phyloP scores from a whole-genome alignment of 2,113 vertebrate species.

The Pavo muticus region DNA sequence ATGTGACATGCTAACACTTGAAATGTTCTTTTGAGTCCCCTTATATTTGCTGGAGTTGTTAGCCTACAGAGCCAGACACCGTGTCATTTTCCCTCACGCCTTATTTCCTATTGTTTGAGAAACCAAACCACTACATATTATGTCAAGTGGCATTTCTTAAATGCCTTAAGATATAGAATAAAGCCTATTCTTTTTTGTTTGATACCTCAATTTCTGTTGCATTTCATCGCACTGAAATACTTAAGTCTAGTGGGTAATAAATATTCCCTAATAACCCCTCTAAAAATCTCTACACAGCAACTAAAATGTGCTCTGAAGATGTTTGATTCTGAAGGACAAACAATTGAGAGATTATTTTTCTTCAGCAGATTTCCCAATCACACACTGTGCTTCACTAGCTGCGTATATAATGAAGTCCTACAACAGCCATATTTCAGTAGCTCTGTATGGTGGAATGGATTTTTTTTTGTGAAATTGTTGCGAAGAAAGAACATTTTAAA shows the following conservation, averaged over 20 bases:
- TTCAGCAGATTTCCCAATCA: not conserved
- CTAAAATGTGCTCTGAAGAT: not conserved
- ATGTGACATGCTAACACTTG: constrained; percentile 7
- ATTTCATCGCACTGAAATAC: not conserved
- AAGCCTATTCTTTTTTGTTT: not conserved
- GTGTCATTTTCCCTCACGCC: not conserved
- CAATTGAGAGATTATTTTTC: not conserved
- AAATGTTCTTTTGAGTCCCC: constrained; percentile 36
- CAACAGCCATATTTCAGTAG: not conserved
- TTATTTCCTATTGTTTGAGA: not conserved
- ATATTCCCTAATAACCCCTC: not conserved
- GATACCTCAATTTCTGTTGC: not conserved
- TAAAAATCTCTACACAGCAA: not conserved
- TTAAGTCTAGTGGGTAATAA: not conserved
- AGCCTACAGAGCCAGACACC: not conserved
- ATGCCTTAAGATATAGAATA: not conserved
- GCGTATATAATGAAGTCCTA: not conserved
- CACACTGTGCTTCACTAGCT: not conserved
- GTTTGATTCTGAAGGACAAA: constrained; percentile 16
- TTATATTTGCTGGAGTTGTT: constrained; percentile 1
- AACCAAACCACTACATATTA: not conserved
- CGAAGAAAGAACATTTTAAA: not conserved
- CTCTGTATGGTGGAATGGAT: not conserved
- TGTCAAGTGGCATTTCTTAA: not conserved
- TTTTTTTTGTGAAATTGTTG: constrained; percentile 24